Conservation (phyloP, 2,888 invertebrate genomes). For the Hemicrepidius hirtus region DNA sequence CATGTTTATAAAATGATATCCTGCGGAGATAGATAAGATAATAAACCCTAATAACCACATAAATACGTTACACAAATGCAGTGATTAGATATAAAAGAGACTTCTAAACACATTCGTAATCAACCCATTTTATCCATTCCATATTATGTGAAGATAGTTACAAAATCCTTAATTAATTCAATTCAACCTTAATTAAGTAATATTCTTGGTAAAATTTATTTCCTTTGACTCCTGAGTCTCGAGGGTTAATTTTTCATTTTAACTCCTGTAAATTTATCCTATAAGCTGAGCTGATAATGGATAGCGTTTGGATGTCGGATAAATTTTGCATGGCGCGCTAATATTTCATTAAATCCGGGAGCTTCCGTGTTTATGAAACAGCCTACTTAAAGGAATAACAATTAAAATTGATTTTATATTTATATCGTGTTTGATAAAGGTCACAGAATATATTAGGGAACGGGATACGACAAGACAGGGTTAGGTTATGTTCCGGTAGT, state of each 20-base stretch:
- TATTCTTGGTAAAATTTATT: background rate
- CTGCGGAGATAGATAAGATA: slow-evolving; percentile 40
- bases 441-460: slow-evolving; percentile 53
- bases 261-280: slow-evolving; percentile 7
- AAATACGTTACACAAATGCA: slow-evolving; percentile 21
- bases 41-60: slow-evolving; percentile 31
- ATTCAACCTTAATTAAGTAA: too few relatives aligned
- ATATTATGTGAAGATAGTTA: too few relatives aligned
- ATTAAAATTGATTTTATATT: slow-evolving; percentile 58
- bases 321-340: slow-evolving; percentile 3
- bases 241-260: background rate
- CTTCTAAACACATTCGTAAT: background rate
- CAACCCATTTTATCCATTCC: background rate
- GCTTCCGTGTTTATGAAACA: slow-evolving; percentile 39
- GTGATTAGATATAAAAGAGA: slow-evolving; percentile 32
- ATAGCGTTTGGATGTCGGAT: slow-evolving; percentile 11
- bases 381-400: slow-evolving; percentile 47
- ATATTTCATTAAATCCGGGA: slow-evolving; percentile 29
- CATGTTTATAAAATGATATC: slow-evolving; percentile 40
- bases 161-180: too few relatives aligned
- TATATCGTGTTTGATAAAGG: slow-evolving; percentile 56
- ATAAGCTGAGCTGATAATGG: slow-evolving; percentile 14
- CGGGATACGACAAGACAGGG: slow-evolving; percentile 49
- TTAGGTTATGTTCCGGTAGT: slow-evolving; percentile 54
- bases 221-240: background rate